These are phyloP conservation scores for Diachasma alloeum DNA, from an alignment of 1,140 invertebrate genomes.

Conservation along the genomic window DNA sequence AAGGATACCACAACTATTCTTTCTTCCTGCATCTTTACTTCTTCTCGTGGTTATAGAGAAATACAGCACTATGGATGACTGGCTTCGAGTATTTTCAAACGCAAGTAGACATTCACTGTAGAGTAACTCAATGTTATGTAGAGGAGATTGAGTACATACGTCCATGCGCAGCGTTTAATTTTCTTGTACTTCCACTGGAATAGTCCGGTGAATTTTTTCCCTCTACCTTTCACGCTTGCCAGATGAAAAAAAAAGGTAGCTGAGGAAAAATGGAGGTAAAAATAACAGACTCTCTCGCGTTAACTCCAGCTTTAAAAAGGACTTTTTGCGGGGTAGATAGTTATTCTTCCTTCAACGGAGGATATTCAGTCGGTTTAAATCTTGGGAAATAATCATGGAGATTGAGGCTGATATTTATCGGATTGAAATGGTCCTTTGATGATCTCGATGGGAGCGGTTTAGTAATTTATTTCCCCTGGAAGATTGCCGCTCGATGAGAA, in stretches of 20 bases:
- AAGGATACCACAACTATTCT: background rate
- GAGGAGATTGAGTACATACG: background rate
- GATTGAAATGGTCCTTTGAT: background rate
- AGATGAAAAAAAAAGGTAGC: too few relatives aligned
- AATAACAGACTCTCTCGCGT: too few relatives aligned
- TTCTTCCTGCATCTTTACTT: slow-evolving; percentile 39
- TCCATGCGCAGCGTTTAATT: too few relatives aligned
- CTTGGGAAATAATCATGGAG: too few relatives aligned
- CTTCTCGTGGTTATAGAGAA: slow-evolving; percentile 30
- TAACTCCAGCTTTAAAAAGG: too few relatives aligned
- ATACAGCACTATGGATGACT: background rate
- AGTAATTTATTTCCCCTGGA: background rate
- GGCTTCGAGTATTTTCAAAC: background rate
- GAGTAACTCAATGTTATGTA: background rate
- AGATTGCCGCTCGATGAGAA: background rate
- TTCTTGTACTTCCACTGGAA: too few relatives aligned
- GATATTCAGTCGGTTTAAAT: too few relatives aligned
- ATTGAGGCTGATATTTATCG: background rate
- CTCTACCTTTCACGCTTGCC: too few relatives aligned
- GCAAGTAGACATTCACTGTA: background rate
- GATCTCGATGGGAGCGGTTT: background rate
- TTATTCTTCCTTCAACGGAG: too few relatives aligned
- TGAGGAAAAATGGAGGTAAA: too few relatives aligned
- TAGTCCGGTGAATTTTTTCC: too few relatives aligned
- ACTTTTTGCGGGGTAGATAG: too few relatives aligned